Base-by-base conservation (phyloP, 2,888 invertebrate species). In the Hoplodrina ambigua region DNA sequence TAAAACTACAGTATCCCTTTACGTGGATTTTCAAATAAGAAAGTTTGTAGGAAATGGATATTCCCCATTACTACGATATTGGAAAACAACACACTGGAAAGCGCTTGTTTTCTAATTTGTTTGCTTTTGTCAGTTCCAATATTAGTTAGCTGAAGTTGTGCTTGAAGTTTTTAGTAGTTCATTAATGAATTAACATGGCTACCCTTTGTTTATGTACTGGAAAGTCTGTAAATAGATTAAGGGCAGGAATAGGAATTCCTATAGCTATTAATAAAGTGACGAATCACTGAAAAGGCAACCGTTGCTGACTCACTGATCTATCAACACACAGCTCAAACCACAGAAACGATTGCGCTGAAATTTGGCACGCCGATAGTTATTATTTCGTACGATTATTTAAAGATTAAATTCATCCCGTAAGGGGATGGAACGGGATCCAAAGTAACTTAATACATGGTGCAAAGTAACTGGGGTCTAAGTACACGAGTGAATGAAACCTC, bases 91-190 rank as follows among this genome's bases (percentile, higher is more conserved):
- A 49, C 2, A 30, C 8, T 61, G 44, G 13, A 50, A 75, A 58
- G 30, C 46, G 30, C 19, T 52, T 37, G 61, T 58, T 72, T 71
- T 61, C 25, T 54, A 57, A 64, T 58, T 71, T 61, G 37, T 57
- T 72, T 71, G 77, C n/a, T 77, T 65, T 25, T 75, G 71, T 70
- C 60, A 70, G 64, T 72, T 72, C 19, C 19, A 62, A 59, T 59
- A 77, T 77, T 75, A 66, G 72, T 72, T 77, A 19, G 30, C 25
- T 53, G 33, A 59, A 67, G 46, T 67, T 59, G 30, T 46, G 30
- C 15, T 8, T 25, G 7, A 63, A 75, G 44, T 76, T 6, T 49
- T 66, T 25, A 52, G 41, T 59, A 62, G 20, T 64, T 53, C 44
- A 25, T 64, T 44, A 60, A 63, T 72, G 11, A 72, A 64, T 56